Evolutionary conservation across 2,797 vertebrate species (phyloP), one percentile per base, ranked within the genome.

Genomic region (Aeoliscus strigatus): DNA sequence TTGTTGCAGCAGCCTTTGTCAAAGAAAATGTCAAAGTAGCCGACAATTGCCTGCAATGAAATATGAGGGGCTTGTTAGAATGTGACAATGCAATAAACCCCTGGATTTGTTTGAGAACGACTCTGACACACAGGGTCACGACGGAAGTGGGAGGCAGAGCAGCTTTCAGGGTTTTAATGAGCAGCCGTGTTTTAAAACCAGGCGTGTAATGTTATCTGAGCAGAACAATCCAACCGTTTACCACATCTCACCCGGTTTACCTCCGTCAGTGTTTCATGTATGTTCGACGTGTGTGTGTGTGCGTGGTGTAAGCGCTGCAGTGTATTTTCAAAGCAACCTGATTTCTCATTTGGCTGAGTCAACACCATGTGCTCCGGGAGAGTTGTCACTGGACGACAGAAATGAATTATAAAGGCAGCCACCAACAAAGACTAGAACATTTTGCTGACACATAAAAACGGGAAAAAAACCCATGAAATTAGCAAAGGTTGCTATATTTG

Each of bases 11-110:
- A 96, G 85, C 86, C 88, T 84, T 88, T 93, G 84, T 94, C 87
- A 71, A 97, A 97, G 86, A 89, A 90, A 82, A 96, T 85, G 87
- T 97, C 93, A 81, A 97, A 97, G 87, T 94, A 96, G 70, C 94
- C 94, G 73, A 92, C 90, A 75, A 98, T 46, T 60, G 93, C 96
- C 96, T 97, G 80, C 52, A 82, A 87, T 74, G 78, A 83, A 85
- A 85, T 76, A 78, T 72, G 67, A 82, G 62, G 44, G 27, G 21
- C 9, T 27, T 58, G 79, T 85, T 79, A 84, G 67, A 79, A 79
- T 56, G 72, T 82, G 80, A 80, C 74, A 85, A 66, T 39, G 69
- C 65, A 75, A 66, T 74, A 86, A 83, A 82, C 64, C 49, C 51
- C 58, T 51, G 48, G 51, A 64, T 71, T 41, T 82, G 80, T 86